Conservation (phyloP, 1,140 invertebrate genomes). For the Leptopilina clavipes region DNA sequence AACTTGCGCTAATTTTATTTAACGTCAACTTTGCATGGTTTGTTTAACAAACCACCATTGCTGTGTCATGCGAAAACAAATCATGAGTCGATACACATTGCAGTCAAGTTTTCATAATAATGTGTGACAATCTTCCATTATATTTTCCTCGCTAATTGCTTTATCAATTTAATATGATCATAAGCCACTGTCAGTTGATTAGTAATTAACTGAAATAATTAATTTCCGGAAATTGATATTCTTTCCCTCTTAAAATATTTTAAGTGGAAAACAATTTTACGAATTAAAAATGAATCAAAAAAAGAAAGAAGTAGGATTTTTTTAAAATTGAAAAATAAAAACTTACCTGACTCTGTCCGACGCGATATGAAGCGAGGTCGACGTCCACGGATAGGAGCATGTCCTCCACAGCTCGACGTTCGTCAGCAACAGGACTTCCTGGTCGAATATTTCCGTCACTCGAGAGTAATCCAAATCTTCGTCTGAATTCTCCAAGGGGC, state of each 20-base stretch:
- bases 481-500: conserved; percentile 89
- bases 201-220: no score
- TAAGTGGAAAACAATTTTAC: no score
- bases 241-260: no score
- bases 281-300: no score
- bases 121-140: neutral
- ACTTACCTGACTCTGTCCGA: conserved; percentile 93
- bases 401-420: conserved; percentile 82
- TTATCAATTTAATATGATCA: no score
- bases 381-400: conserved; percentile 91
- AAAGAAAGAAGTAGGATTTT: neutral
- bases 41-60: neutral
- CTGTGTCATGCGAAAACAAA: conserved; percentile 19
- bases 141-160: neutral
- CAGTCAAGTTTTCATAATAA: conserved; percentile 12
- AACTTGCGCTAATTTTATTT: neutral
- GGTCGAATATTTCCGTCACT: conserved; percentile 74
- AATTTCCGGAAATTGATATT: no score
- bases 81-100: neutral
- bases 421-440: conserved; percentile 77
- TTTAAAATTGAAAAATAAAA: neutral
- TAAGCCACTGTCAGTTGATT: no score
- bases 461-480: conserved; percentile 86
- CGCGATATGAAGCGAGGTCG: conserved; percentile 89
- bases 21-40: neutral